A percentile compares a stretch with the other conserved stretches of the same genome.
Conservation (phyloP, 2,888 invertebrate species). For the Halictus ligatus region DNA sequence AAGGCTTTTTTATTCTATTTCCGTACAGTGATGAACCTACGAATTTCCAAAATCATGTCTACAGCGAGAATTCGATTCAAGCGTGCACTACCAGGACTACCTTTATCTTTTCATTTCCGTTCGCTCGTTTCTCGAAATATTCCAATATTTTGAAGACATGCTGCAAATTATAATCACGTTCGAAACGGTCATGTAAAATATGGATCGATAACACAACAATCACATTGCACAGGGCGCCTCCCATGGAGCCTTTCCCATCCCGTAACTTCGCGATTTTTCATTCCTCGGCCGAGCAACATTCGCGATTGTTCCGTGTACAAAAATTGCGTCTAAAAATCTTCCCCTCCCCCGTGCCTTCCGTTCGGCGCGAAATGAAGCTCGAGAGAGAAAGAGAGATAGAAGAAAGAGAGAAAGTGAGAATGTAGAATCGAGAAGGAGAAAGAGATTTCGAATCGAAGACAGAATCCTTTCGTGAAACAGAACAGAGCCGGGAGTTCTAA, state of each 20-base stretch:
- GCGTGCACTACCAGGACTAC: not conserved
- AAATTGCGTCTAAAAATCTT: not conserved
- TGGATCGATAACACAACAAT: slow-evolving; percentile 41
- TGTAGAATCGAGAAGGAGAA: not conserved
- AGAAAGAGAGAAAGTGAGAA: not conserved
- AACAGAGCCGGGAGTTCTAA: not conserved
- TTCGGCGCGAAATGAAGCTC: not conserved
- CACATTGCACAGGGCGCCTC: slow-evolving; percentile 62
- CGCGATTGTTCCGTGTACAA: slow-evolving; percentile 31
- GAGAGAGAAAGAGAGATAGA: not conserved
- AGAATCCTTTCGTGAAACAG: not conserved
- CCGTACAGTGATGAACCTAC: not conserved
- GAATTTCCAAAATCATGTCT: not conserved
- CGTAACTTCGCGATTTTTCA: not conserved
- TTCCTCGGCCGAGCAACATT: slow-evolving; percentile 9
- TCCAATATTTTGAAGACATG: not conserved
- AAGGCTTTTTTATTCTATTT: not conserved
- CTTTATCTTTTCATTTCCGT: not conserved
- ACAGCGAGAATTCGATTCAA: not conserved
- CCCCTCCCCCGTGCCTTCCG: not conserved
- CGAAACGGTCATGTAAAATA: slow-evolving; percentile 40
- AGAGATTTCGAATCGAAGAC: not conserved
- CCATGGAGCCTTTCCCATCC: slow-evolving; percentile 19
- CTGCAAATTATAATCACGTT: slow-evolving; percentile 38
- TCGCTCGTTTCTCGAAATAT: not conserved